Conservation (phyloP, 2,113 vertebrate genomes). For the Coturnix japonica region DNA sequence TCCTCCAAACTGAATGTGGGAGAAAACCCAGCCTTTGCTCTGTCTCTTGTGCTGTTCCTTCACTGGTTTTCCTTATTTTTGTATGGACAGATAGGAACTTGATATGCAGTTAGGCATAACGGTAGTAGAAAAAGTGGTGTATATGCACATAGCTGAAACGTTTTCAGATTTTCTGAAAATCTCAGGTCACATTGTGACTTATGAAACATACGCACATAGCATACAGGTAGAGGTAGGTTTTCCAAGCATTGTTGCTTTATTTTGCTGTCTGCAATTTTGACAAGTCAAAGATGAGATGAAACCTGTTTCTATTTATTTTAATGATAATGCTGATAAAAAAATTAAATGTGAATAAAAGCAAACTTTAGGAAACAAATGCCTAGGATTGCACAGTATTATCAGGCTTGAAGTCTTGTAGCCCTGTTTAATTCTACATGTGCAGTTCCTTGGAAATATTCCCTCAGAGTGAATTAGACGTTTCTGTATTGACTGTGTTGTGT, state of each 20-base stretch:
- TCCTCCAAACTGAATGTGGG: background rate
- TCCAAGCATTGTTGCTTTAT: background rate
- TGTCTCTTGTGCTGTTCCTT: background rate
- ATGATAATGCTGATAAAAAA: background rate
- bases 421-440: background rate
- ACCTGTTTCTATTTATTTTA: background rate
- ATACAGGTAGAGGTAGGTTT: background rate
- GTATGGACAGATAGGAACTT: background rate
- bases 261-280: conserved; percentile 16
- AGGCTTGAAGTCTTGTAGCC: background rate
- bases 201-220: background rate
- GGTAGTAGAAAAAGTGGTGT: background rate
- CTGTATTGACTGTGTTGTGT: background rate
- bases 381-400: background rate
- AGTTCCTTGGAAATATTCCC: background rate
- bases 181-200: background rate
- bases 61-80: background rate
- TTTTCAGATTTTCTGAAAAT: background rate
- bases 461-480: background rate
- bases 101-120: background rate
- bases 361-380: background rate
- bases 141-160: background rate
- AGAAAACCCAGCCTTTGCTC: background rate
- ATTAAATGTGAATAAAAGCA: background rate
- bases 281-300: background rate